These are phyloP conservation scores for Lagopus muta DNA, from an alignment of 2,113 vertebrate genomes.

Conservation along the genomic window DNA sequence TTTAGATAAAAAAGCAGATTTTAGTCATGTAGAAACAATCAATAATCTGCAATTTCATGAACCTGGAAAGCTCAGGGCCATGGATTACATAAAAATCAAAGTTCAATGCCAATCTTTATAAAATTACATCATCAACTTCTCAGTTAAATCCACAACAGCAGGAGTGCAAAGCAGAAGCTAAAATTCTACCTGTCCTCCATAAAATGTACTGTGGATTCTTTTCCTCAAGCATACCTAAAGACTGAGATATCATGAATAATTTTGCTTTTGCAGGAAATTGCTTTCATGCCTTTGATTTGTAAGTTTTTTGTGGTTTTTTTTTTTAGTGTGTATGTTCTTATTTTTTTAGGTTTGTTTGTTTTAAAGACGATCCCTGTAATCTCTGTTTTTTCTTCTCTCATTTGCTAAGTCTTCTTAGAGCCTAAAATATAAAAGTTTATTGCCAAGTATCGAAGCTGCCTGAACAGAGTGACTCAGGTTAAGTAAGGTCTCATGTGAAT, in stretches of 20 bases:
- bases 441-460: background rate
- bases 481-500: background rate
- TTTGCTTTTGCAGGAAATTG: background rate
- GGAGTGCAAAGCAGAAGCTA: background rate
- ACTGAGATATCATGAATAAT: background rate
- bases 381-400: background rate
- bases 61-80: background rate
- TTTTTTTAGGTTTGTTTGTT: background rate
- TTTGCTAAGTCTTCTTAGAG: background rate
- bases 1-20: background rate
- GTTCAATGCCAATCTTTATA: background rate
- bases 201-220: background rate
- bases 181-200: background rate
- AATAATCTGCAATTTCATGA: background rate
- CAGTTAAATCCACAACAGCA: background rate
- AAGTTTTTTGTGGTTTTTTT: rapidly evolving
- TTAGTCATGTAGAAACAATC: background rate
- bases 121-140: background rate
- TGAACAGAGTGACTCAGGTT: background rate
- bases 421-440: background rate
- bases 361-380: background rate
- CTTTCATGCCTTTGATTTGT: background rate
- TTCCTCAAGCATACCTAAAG: background rate
- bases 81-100: background rate
- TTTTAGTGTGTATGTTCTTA: background rate